Conservation (phyloP, 2,888 invertebrate species). For the Camponotus fellah region DNA sequence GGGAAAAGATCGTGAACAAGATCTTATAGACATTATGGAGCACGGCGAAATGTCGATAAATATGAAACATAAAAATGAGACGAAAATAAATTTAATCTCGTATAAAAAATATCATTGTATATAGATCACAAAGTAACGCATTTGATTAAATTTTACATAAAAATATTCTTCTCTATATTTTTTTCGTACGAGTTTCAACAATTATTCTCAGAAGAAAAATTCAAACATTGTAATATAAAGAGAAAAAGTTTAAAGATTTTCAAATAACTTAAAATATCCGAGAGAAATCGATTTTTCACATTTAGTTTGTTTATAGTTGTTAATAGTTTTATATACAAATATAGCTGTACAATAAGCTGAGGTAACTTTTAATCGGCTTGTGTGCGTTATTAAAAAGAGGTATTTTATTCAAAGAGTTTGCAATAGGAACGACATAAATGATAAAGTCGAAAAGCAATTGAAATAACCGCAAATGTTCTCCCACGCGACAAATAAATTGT, state of each 20-base stretch:
- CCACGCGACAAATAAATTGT: conserved; percentile 27
- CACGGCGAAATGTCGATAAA: not conserved
- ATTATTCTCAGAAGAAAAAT: not conserved
- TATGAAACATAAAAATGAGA: not conserved
- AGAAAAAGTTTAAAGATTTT: not conserved
- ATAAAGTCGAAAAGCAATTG: not conserved
- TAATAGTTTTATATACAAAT: not conserved
- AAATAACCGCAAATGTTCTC: conserved; percentile 10
- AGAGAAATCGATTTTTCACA: not conserved
- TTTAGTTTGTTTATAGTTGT: not conserved
- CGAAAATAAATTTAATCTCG: not conserved
- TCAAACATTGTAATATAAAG: not conserved
- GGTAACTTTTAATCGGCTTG: not conserved
- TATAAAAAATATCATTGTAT: not conserved
- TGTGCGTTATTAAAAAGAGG: not conserved
- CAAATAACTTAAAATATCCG: not conserved
- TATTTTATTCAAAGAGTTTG: not conserved
- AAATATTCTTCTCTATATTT: not conserved
- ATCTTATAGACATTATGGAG: not conserved
- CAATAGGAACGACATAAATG: not conserved
- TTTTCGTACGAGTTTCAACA: not conserved
- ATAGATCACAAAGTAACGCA: not conserved
- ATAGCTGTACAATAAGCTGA: not conserved
- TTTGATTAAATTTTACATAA: not conserved
- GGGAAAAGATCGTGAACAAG: not conserved